These are phyloP conservation scores for Picathartes gymnocephalus DNA, from an alignment of 2,113 vertebrate genomes.

Conservation along the genomic window DNA sequence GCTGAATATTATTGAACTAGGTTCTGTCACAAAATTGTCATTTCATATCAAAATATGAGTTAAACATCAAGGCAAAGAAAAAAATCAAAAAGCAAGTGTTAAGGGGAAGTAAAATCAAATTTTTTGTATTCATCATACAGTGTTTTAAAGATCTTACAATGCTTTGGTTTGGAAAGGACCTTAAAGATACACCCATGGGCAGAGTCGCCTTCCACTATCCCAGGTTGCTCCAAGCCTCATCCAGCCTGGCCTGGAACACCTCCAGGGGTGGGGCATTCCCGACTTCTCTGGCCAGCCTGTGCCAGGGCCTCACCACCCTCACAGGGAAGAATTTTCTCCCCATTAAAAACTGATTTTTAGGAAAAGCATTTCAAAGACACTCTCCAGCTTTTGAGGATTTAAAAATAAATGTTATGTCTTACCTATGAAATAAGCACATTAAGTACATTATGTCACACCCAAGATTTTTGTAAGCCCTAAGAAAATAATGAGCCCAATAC, in stretches of 20 bases:
- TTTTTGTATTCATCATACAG: not conserved
- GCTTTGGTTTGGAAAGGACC: not conserved
- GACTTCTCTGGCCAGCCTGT: not conserved
- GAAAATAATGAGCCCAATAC: not conserved
- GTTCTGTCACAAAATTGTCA: not conserved
- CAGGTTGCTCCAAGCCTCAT: not conserved
- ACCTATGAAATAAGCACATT: fast-evolving
- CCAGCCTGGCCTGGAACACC: fast-evolving
- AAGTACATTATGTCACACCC: not conserved
- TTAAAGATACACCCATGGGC: not conserved
- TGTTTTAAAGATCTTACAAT: not conserved
- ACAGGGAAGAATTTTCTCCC: not conserved
- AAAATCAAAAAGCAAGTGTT: not conserved
- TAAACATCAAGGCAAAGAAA: not conserved
- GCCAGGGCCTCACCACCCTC: not conserved
- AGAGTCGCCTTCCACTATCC: not conserved
- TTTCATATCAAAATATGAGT: not conserved
- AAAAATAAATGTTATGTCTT: not conserved
- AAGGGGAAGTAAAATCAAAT: not conserved
- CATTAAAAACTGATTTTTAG: not conserved
- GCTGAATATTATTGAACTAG: not conserved
- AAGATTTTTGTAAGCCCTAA: not conserved
- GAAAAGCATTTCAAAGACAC: not conserved
- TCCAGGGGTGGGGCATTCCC: not conserved
- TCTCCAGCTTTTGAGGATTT: not conserved